Percentiles rank a stretch among this genome's conserved stretches.
phyloP scores from a whole-genome alignment of 92 coral and sea anemone species.

The Porites evermanni region DNA sequence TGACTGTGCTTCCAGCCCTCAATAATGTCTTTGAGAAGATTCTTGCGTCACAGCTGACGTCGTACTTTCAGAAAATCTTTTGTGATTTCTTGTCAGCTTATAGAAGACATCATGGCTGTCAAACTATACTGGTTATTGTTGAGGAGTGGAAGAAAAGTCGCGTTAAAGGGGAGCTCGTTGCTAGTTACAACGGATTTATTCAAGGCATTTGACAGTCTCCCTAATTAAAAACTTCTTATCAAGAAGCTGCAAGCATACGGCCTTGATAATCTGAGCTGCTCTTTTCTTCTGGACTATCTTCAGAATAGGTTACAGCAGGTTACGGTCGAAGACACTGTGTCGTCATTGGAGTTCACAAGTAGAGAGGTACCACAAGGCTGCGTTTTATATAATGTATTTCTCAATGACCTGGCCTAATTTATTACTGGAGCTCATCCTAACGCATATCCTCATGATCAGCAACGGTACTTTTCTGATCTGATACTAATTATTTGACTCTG shows the following conservation, averaged over 20 bases:
- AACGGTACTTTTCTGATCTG: constrained; percentile 26
- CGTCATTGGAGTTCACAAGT: too few species aligned
- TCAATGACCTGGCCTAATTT: constrained; percentile 8
- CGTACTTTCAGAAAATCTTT: background rate
- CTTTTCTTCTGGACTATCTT: background rate
- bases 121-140: too few species aligned
- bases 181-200: too few species aligned
- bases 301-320: background rate
- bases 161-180: too few species aligned
- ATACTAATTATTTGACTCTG: constrained; percentile 27
- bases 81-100: too few species aligned
- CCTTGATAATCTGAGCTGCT: background rate
- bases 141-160: too few species aligned
- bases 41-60: background rate
- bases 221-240: constrained; percentile 2
- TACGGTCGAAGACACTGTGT: too few species aligned
- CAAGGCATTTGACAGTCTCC: background rate
- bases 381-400: constrained; percentile 22
- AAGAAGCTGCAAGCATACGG: constrained; percentile 25
- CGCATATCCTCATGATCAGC: constrained; percentile 28
- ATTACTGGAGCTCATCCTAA: constrained; percentile 25
- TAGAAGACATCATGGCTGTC: too few species aligned
- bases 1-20: constrained; percentile 30
- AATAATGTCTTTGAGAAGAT: constrained; percentile 32
- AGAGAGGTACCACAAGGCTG: background rate